phyloP scores from a whole-genome alignment of 2,113 vertebrate genomes.

The Carassius gibelio region DNA sequence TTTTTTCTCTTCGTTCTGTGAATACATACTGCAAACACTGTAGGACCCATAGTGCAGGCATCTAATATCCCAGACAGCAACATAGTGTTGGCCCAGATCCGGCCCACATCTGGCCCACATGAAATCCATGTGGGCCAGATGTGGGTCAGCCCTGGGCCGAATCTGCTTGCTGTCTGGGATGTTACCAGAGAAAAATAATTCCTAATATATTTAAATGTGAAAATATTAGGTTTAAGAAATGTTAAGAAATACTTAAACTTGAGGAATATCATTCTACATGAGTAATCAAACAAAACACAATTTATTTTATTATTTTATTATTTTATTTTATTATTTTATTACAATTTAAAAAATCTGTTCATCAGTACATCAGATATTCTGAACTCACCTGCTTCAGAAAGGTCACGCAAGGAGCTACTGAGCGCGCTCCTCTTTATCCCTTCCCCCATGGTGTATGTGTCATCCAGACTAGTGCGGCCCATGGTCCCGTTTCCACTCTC shows the following conservation, averaged over 20 bases:
- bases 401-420: constrained; percentile 94
- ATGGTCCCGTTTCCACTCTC: constrained; percentile 86
- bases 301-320: no score
- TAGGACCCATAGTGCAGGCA: background rate
- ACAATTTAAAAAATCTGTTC: background rate
- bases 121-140: no score
- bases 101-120: no score
- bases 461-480: constrained; percentile 91
- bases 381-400: constrained; percentile 93
- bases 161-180: no score
- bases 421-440: constrained; percentile 95
- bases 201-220: no score
- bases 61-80: background rate
- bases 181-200: background rate
- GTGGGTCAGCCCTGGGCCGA: no score
- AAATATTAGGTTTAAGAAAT: no score
- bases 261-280: background rate
- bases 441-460: constrained; percentile 92
- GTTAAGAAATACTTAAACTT: background rate
- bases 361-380: background rate
- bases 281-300: constrained; percentile 3
- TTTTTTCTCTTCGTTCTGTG: background rate
- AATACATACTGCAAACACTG: background rate
- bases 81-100: no score
- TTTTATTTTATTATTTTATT: no score